A percentile compares a stretch with the other conserved stretches of the same genome.
Evolutionary conservation across 2,888 invertebrate species (phyloP).

Genomic region (Cantharis nigra): DNA sequence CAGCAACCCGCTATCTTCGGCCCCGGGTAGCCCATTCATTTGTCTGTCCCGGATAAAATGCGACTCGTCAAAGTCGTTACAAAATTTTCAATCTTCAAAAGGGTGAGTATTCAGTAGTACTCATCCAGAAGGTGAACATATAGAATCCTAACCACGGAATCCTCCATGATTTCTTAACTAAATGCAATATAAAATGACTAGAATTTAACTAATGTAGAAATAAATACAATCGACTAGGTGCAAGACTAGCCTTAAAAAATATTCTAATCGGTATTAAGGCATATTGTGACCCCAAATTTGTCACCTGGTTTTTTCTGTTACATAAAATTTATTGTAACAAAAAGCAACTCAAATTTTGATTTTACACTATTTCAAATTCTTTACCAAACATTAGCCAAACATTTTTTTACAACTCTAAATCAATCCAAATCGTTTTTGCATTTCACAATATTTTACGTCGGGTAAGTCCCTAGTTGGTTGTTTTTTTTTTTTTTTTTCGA

Average conservation of each 20-base stretch:
- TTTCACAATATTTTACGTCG: background rate
- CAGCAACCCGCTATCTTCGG: slow-evolving; percentile 36
- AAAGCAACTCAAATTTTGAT: background rate
- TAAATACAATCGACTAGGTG: slow-evolving; percentile 46
- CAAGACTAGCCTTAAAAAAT: slow-evolving; percentile 51
- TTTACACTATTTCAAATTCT: slow-evolving; percentile 4
- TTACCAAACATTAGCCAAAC: slow-evolving; percentile 7
- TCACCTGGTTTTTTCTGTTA: slow-evolving; percentile 45
- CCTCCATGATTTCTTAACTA: slow-evolving; percentile 33
- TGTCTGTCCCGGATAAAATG: background rate
- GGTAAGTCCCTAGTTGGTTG: no score
- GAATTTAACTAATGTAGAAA: slow-evolving; percentile 46
- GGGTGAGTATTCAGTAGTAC: slow-evolving; percentile 27
- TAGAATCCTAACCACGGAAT: slow-evolving; percentile 21
- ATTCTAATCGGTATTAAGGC: slow-evolving; percentile 50
- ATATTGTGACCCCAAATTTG: slow-evolving; percentile 51
- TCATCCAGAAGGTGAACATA: slow-evolving; percentile 28
- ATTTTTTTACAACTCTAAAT: background rate
- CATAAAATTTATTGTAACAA: slow-evolving; percentile 33
- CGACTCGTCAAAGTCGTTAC: background rate
- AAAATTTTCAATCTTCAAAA: slow-evolving; percentile 2
- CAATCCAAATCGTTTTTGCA: background rate
- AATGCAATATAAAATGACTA: slow-evolving; percentile 45
- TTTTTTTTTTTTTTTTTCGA: no score
- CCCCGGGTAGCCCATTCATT: slow-evolving; percentile 5